Conservation (phyloP, 2,113 vertebrate species). For the Coreoperca whiteheadi region DNA sequence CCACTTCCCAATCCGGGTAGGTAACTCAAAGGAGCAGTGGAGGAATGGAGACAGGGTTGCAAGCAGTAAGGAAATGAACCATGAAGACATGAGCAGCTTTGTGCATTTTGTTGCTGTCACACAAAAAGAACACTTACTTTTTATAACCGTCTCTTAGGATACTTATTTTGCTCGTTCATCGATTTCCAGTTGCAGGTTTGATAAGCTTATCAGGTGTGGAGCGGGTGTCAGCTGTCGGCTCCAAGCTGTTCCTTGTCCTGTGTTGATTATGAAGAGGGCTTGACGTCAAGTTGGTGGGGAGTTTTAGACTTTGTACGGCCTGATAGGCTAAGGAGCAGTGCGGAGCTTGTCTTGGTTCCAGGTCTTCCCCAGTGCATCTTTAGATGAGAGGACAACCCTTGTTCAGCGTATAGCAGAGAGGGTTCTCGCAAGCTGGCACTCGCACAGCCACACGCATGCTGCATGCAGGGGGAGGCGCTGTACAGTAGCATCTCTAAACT, state of each 20-base stretch:
- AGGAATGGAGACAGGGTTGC: not conserved
- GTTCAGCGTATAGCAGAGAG: not conserved
- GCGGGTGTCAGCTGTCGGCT: conserved; percentile 36
- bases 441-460: not conserved
- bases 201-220: conserved; percentile 58
- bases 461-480: not conserved
- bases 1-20: conserved; percentile 95
- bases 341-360: conserved; percentile 6
- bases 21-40: not conserved
- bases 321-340: conserved; percentile 45
- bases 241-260: conserved; percentile 39
- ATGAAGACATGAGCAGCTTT: not conserved
- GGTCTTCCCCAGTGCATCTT: conserved; percentile 1
- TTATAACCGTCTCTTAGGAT: not conserved
- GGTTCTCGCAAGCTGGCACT: not conserved
- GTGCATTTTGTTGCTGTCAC: not conserved
- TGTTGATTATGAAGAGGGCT: conserved; percentile 48
- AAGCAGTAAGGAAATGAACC: not conserved
- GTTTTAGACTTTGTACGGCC: conserved; percentile 64
- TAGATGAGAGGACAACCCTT: not conserved
- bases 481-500: not conserved
- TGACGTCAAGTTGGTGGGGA: conserved; percentile 61
- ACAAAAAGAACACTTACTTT: not conserved
- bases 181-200: conserved; percentile 12
- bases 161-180: conserved; percentile 26